phyloP scores from a whole-genome alignment of 92 coral and sea anemone genomes.

The Hydrozoanthus gracilis region DNA sequence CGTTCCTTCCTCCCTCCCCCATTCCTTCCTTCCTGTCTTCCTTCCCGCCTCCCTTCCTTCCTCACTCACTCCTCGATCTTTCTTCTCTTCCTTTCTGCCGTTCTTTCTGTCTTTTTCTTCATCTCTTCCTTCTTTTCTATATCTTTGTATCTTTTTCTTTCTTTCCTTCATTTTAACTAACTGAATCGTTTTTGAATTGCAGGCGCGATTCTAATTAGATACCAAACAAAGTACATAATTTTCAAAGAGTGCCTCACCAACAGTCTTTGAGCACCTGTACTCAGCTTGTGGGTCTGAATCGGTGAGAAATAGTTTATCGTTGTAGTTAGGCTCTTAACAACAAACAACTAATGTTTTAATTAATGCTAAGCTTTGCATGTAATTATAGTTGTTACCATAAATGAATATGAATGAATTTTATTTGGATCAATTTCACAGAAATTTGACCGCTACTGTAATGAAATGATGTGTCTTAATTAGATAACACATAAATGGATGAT shows the following conservation, averaged over 20 bases:
- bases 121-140: not conserved
- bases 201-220: conserved; percentile 24
- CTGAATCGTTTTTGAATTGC: not conserved
- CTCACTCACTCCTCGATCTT: too few species aligned
- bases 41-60: too few species aligned
- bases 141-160: not conserved
- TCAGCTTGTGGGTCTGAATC: not conserved
- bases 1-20: not conserved
- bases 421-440: too few species aligned
- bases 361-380: not conserved
- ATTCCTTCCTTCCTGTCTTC: too few species aligned
- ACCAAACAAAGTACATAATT: not conserved
- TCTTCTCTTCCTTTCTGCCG: too few species aligned
- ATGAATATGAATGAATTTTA: too few species aligned
- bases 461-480: too few species aligned
- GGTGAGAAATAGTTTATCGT: conserved; percentile 22
- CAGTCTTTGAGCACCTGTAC: not conserved
- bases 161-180: not conserved
- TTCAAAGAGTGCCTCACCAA: not conserved
- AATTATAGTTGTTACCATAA: too few species aligned
- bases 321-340: conserved; percentile 24
- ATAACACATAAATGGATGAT: too few species aligned
- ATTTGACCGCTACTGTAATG: too few species aligned
- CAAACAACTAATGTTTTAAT: not conserved
- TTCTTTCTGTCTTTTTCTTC: too few species aligned